Evolutionary conservation across 2,113 vertebrate genomes (phyloP).

Genomic region (Paedocypris sp.): DNA sequence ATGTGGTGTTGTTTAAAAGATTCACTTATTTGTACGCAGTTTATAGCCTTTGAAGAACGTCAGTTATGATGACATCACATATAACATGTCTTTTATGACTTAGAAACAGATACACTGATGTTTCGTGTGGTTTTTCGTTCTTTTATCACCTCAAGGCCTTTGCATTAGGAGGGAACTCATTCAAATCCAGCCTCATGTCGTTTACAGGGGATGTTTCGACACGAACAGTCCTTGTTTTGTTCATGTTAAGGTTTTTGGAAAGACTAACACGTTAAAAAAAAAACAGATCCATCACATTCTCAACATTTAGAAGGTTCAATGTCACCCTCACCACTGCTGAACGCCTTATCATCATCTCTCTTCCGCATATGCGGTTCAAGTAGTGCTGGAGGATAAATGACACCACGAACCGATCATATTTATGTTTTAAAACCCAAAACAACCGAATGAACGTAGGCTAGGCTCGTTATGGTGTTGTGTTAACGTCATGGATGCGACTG

Average conservation of each 20-base stretch:
- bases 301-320: not conserved
- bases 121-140: too few relatives aligned
- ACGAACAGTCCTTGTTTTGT: too few relatives aligned
- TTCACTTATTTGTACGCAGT: too few relatives aligned
- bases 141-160: too few relatives aligned
- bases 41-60: too few relatives aligned
- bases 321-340: constrained; percentile 23
- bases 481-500: not conserved
- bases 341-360: constrained; percentile 13
- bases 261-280: not conserved
- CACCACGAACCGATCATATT: not conserved
- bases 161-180: too few relatives aligned
- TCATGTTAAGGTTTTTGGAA: not conserved
- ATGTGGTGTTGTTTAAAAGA: too few relatives aligned
- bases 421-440: not conserved
- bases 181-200: too few relatives aligned
- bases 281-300: not conserved
- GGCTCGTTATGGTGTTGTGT: not conserved
- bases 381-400: not conserved
- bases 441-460: not conserved
- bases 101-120: too few relatives aligned
- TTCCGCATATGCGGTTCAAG: constrained; percentile 6
- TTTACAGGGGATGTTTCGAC: too few relatives aligned
- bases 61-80: too few relatives aligned
- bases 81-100: too few relatives aligned